phyloP scores from a whole-genome alignment of 2,888 invertebrate species.

The Synanthedon tipuliformis region DNA sequence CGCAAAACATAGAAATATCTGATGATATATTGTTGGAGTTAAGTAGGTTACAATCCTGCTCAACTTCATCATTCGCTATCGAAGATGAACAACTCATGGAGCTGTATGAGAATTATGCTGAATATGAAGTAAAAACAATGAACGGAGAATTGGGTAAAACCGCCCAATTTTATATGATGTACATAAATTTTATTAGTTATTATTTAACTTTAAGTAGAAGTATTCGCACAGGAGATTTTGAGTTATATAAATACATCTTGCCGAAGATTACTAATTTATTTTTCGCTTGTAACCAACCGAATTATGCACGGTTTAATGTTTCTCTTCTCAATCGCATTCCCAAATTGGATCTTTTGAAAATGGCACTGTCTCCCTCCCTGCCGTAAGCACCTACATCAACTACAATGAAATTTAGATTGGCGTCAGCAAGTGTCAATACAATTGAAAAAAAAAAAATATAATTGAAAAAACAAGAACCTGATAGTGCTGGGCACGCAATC shows the following conservation, averaged over 20 bases:
- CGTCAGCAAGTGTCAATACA: slow-evolving; percentile 9
- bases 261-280: slow-evolving; percentile 11
- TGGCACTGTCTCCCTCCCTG: slow-evolving; percentile 5
- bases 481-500: slow-evolving; percentile 11
- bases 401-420: slow-evolving; percentile 6
- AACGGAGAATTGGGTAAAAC: slow-evolving; percentile 12
- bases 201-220: slow-evolving; percentile 13
- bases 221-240: slow-evolving; percentile 12
- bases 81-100: slow-evolving; percentile 16
- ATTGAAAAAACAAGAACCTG: slow-evolving; percentile 14
- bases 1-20: too few relatives aligned
- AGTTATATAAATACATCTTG: slow-evolving; percentile 11
- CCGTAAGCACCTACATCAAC: slow-evolving; percentile 10
- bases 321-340: slow-evolving; percentile 7
- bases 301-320: slow-evolving; percentile 6
- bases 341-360: slow-evolving; percentile 9
- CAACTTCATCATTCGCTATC: slow-evolving; percentile 11
- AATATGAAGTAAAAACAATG: slow-evolving; percentile 11
- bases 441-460: slow-evolving; percentile 15
- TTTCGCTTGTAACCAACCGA: slow-evolving; percentile 14
- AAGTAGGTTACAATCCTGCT: slow-evolving; percentile 27
- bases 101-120: slow-evolving; percentile 20
- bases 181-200: slow-evolving; percentile 10
- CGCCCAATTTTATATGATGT: slow-evolving; percentile 11
- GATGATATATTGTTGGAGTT: slow-evolving; percentile 13